Evolutionary conservation across 2,113 vertebrate genomes (phyloP), one percentile per base, ranked within the genome.

Genomic region (Platysternon megacephalum): DNA sequence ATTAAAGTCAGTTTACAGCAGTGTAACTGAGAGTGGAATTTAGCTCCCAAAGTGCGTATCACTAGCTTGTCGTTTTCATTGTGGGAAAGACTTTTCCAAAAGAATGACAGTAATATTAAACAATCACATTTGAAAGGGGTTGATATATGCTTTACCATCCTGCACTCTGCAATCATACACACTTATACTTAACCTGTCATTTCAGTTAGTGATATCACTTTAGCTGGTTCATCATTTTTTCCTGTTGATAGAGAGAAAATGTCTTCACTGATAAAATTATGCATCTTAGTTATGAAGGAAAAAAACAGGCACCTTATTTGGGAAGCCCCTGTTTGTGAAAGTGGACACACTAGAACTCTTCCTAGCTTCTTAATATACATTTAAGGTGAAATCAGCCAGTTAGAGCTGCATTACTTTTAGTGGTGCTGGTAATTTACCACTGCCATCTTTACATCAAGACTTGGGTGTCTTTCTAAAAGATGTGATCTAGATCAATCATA

Each of bases 181-280:
- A 28, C 28, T 92, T 94, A 85, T 93, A 86, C 79, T 96, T 95
- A 93, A 94, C 85, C 87, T 90, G 92, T 93, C 95, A 92, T 92
- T 96, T 96, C 95, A 82, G 42, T 55, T 79, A 95, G 82, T 92
- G 95, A 94, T 92, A 79, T 58, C 82, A 76, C 65, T 61, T 12
- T 24, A 94, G 94, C 88, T 89, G 95, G 94, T 91, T 81, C 53
- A 61, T 94, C 29, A 5, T 95, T 92, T 94, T 76, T 95, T 12
- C 32, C 84, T 87, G 10, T 91, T 80, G 85, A 82, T 84, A 79
- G 28, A 79, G 46, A 19, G 86, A 86, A 92, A 86, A 93, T 79
- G 90, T 80, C 88, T 68, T 86, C 83, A 46, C 89, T 94, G 92
- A 96, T 86, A 87, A 88, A 48, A 51, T 11, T 56, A 56, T 76